A percentile compares a stretch with the other conserved stretches of the same genome.
Evolutionary conservation across 2,888 invertebrate species (phyloP).

Genomic region (Amorpha juglandis): DNA sequence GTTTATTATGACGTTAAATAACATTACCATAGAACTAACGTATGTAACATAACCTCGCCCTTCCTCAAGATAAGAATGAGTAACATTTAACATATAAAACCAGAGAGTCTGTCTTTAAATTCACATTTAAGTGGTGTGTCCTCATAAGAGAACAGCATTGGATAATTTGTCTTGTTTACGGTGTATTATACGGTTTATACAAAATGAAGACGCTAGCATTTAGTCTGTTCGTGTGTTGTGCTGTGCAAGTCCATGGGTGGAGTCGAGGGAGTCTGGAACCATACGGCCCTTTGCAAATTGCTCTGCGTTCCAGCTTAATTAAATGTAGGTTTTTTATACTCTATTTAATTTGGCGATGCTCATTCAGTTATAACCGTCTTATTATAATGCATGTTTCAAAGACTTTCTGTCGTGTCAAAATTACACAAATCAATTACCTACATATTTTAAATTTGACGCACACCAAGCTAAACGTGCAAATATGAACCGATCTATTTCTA

Average conservation of each 20-base stretch:
- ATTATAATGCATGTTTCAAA: too few species aligned
- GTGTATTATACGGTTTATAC: neutral
- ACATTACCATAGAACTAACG: neutral
- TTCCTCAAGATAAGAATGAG: slow-evolving; percentile 22
- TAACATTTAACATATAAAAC: slow-evolving; percentile 3
- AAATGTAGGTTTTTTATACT: slow-evolving; percentile 66
- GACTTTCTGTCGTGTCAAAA: too few species aligned
- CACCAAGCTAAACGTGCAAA: too few species aligned
- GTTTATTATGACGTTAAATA: neutral
- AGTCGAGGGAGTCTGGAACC: slow-evolving; percentile 66
- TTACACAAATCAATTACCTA: too few species aligned
- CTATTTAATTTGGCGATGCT: neutral
- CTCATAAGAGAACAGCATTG: slow-evolving; percentile 15
- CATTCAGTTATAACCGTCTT: too few species aligned
- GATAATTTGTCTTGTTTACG: neutral
- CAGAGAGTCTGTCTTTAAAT: neutral
- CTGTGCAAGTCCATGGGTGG: slow-evolving; percentile 44
- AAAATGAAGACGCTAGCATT: slow-evolving; percentile 38
- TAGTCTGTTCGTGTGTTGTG: slow-evolving; percentile 41
- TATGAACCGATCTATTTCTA: too few species aligned
- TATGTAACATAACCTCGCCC: slow-evolving; percentile 2
- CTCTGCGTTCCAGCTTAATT: slow-evolving; percentile 60
- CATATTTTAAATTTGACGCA: too few species aligned
- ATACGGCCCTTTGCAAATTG: slow-evolving; percentile 69
- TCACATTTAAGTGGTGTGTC: slow-evolving; percentile 18